phyloP scores from a whole-genome alignment of 2,113 vertebrate species.

The Vulpes vulpes region DNA sequence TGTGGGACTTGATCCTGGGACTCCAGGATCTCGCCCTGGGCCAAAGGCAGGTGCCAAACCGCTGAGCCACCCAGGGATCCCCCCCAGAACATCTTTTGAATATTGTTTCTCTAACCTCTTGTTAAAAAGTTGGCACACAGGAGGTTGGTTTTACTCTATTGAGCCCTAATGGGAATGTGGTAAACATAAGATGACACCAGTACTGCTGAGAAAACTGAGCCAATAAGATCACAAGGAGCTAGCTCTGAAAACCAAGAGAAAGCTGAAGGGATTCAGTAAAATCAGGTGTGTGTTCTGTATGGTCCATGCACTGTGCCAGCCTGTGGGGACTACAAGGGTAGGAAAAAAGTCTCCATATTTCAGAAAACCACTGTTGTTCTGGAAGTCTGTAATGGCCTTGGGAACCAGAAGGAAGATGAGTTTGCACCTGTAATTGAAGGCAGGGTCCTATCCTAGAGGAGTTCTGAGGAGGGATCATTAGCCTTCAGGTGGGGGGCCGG shows the following conservation, averaged over 20 bases:
- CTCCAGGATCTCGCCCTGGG: no score
- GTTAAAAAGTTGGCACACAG: not conserved
- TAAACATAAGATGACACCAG: not conserved
- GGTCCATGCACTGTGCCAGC: not conserved
- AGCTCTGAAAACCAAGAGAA: not conserved
- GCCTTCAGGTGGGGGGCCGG: not conserved
- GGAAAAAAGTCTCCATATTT: not conserved
- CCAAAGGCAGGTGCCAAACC: no score
- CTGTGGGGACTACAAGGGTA: not conserved
- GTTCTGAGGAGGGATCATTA: not conserved
- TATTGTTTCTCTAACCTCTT: not conserved
- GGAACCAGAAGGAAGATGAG: not conserved
- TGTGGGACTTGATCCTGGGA: no score
- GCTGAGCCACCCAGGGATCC: no score
- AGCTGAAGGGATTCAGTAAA: not conserved
- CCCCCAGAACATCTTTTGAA: not conserved
- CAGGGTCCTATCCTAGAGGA: not conserved
- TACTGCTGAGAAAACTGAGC: not conserved
- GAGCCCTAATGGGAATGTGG: not conserved
- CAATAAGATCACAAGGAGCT: not conserved
- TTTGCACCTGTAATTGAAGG: not conserved
- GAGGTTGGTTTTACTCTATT: not conserved
- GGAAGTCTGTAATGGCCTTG: not conserved
- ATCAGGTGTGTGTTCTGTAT: not conserved
- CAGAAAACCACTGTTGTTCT: conserved; percentile 21